These are phyloP conservation scores for Chaunax sp. DNA, from an alignment of 2,797 vertebrate species.

Conservation along the genomic window DNA sequence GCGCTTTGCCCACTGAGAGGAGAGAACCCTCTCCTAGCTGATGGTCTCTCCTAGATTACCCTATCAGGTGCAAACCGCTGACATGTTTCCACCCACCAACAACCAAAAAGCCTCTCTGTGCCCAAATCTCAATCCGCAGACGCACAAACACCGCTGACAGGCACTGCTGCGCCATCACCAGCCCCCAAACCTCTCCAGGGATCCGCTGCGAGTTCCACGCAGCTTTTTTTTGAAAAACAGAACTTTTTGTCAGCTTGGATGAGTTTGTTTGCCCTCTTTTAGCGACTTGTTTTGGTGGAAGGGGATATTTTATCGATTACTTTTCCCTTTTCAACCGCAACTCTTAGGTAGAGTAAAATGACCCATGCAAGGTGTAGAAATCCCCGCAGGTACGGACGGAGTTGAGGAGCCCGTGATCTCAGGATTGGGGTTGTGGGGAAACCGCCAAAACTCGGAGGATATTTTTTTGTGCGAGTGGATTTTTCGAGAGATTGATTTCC, in stretches of 20 bases:
- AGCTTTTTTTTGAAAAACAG: neutral
- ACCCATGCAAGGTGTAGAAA: conserved; percentile 80
- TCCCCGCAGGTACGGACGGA: conserved; percentile 80
- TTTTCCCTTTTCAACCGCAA: conserved; percentile 29
- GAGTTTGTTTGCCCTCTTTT: conserved; percentile 39
- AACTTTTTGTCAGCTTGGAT: conserved; percentile 54
- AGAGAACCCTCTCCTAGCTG: conserved; percentile 62
- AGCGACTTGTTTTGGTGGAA: conserved; percentile 45
- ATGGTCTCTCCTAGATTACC: conserved; percentile 83
- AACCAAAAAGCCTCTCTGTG: conserved; percentile 85
- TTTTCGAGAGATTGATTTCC: conserved; percentile 29
- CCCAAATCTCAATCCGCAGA: conserved; percentile 82
- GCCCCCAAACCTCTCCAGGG: conserved; percentile 61
- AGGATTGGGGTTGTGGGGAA: conserved; percentile 36
- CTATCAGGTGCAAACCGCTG: conserved; percentile 90
- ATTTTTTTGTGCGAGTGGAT: conserved; percentile 36
- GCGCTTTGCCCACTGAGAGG: conserved; percentile 57
- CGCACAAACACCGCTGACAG: conserved; percentile 81
- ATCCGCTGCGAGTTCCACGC: conserved; percentile 55
- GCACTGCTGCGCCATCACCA: conserved; percentile 75
- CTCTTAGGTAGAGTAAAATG: conserved; percentile 72
- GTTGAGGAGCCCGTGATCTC: conserved; percentile 67
- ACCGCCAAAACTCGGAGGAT: conserved; percentile 61
- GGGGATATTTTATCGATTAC: conserved; percentile 17
- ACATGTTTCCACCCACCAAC: conserved; percentile 89